phyloP scores from a whole-genome alignment of 2,888 invertebrate species.

The Mesorhabditis spiculigera region DNA sequence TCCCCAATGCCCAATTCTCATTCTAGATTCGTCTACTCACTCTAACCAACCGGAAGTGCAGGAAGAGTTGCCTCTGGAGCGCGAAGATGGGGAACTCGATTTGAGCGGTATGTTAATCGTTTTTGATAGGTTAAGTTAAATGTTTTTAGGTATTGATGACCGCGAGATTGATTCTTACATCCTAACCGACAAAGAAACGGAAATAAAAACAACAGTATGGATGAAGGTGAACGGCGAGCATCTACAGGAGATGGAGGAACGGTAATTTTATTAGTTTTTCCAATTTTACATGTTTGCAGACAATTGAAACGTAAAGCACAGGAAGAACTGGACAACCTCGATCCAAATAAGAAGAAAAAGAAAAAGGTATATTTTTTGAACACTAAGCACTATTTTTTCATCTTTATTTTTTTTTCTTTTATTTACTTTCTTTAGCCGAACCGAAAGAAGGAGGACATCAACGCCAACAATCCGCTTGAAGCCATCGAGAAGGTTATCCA shows the following conservation, averaged over 20 bases:
- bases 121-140: background rate
- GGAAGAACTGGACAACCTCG: slow-evolving; percentile 53
- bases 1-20: background rate
- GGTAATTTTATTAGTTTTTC: slow-evolving; percentile 56
- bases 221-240: slow-evolving; percentile 81
- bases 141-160: slow-evolving; percentile 73
- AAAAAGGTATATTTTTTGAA: slow-evolving; percentile 55
- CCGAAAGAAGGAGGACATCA: slow-evolving; percentile 41
- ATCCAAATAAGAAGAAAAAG: slow-evolving; percentile 73
- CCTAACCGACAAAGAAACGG: slow-evolving; percentile 67
- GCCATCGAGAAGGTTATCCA: slow-evolving; percentile 93
- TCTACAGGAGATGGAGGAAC: slow-evolving; percentile 79
- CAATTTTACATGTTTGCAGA: slow-evolving; percentile 8
- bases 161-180: slow-evolving; percentile 74
- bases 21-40: too few species aligned
- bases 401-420: background rate
- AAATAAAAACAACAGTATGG: slow-evolving; percentile 81
- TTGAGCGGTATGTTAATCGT: slow-evolving; percentile 3
- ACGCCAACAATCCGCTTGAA: slow-evolving; percentile 69
- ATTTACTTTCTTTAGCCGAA: slow-evolving; percentile 54
- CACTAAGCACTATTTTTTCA: too few species aligned
- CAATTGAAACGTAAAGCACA: slow-evolving; percentile 33
- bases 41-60: too few species aligned
- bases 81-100: slow-evolving; percentile 6
- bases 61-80: background rate